A percentile compares a stretch with the other conserved stretches of the same genome.
Evolutionary conservation across 2,888 invertebrate species (phyloP).

Genomic region (Amiota minor): DNA sequence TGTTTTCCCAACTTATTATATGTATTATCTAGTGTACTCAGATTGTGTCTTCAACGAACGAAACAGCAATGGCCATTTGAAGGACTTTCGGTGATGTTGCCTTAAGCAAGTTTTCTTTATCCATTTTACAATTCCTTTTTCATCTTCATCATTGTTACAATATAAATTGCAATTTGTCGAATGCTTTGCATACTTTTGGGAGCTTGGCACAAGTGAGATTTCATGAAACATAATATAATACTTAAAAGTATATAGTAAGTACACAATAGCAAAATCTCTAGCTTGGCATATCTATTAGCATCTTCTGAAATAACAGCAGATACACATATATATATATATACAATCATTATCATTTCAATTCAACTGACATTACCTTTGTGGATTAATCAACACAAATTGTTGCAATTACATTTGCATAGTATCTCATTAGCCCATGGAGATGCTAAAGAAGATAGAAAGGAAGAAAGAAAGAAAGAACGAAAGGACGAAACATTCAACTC

Average conservation of each 20-base stretch:
- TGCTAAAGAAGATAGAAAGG: neutral
- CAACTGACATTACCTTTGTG: neutral
- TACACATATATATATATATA: neutral
- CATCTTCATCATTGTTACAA: conserved; percentile 28
- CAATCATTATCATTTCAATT: neutral
- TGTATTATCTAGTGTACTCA: neutral
- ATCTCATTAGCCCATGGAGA: conserved; percentile 11
- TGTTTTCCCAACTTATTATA: too few relatives aligned
- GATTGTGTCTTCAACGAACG: too few relatives aligned
- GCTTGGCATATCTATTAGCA: neutral
- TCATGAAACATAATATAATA: neutral
- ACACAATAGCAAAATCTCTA: neutral
- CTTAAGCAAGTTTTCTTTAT: too few relatives aligned
- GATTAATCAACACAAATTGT: conserved; percentile 14
- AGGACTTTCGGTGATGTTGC: too few relatives aligned
- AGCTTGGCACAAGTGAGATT: conserved; percentile 34
- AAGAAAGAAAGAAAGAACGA: neutral
- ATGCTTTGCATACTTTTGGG: conserved; percentile 59
- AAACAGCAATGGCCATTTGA: too few relatives aligned
- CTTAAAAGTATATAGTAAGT: too few relatives aligned
- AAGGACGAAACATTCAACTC: neutral
- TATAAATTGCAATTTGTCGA: conserved; percentile 65
- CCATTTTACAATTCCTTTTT: neutral
- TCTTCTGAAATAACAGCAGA: neutral
- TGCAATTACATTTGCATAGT: conserved; percentile 21